Evolutionary conservation across 2,888 invertebrate genomes (phyloP).

Genomic region (Diaprepes abbreviatus): DNA sequence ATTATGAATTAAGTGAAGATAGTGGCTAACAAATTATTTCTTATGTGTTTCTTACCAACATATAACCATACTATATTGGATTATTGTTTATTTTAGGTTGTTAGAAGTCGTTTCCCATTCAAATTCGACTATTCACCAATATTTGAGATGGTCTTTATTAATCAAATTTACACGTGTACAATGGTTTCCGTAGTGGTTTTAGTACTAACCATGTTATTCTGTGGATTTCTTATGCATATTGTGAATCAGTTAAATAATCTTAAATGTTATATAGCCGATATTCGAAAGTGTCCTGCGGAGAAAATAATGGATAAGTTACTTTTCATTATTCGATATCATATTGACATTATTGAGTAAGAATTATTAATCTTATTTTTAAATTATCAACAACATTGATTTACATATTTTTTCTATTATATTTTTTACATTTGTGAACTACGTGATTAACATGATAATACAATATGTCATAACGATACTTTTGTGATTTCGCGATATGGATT

Average conservation of each 20-base stretch:
- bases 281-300: conserved; percentile 23
- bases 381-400: too few species aligned
- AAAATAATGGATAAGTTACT: conserved; percentile 23
- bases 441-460: too few species aligned
- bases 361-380: too few species aligned
- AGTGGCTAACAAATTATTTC: too few species aligned
- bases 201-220: conserved; percentile 55
- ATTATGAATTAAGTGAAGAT: too few species aligned
- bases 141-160: conserved; percentile 52
- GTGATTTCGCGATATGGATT: too few species aligned
- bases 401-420: too few species aligned
- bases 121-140: conserved; percentile 54
- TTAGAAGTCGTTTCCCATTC: conserved; percentile 53
- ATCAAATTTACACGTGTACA: conserved; percentile 56
- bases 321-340: conserved; percentile 53
- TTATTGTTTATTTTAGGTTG: conserved; percentile 47
- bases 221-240: conserved; percentile 55
- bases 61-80: too few species aligned
- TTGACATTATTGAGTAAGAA: conserved; percentile 56
- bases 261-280: conserved; percentile 22
- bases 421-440: too few species aligned
- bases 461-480: too few species aligned
- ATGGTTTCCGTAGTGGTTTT: conserved; percentile 55
- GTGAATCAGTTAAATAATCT: conserved; percentile 54
- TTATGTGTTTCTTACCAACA: too few species aligned